Evolutionary conservation across 1,140 invertebrate genomes (phyloP), one percentile per base, ranked within the genome.

Genomic region (Andrena cerasifolii): DNA sequence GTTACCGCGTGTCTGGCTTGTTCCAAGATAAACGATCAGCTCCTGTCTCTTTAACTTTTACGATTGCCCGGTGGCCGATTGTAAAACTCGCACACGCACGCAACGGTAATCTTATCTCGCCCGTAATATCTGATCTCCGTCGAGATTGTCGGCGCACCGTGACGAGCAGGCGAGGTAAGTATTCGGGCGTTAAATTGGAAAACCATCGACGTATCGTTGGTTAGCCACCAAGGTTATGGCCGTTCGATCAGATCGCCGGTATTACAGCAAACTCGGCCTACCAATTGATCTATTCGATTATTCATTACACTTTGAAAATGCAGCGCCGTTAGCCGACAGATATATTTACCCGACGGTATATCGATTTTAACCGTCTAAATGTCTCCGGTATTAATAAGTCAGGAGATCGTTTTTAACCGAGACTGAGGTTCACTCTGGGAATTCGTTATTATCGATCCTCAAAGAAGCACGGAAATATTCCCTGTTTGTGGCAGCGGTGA

Each of bases 1-100:
- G n/a, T 24, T 21, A 51, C 49, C 2, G 5, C 10, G 16, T 53
- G 36, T 67, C 31, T 67, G 49, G 49, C 10, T n/a, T n/a, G 2
- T 40, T 68, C 8, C 12, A 40, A 68, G 21, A 68, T 68, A 68
- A 68, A 54, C 33, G 8, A 36, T 36, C 12, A n/a, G n/a, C n/a
- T n/a, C n/a, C n/a, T n/a, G n/a, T n/a, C n/a, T n/a, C n/a, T n/a
- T n/a, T n/a, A n/a, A n/a, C n/a, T n/a, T n/a, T n/a, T n/a, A n/a
- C n/a, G n/a, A n/a, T n/a, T n/a, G 4, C 10, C n/a, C 33, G 26
- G 16, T 51, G 21, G 28, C 28, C 2, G 10, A 54, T 54, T 26
- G 8, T 26, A 14, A 28, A 54, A 28, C 7, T 14, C 3, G 10
- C 36, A 10, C 10, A 10, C 3, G 36, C 10, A 10, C 28, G 24